A percentile compares a stretch with the other conserved stretches of the same genome.
Evolutionary conservation across 1,140 invertebrate species (phyloP).

Genomic region (Saccostrea cuccullata): DNA sequence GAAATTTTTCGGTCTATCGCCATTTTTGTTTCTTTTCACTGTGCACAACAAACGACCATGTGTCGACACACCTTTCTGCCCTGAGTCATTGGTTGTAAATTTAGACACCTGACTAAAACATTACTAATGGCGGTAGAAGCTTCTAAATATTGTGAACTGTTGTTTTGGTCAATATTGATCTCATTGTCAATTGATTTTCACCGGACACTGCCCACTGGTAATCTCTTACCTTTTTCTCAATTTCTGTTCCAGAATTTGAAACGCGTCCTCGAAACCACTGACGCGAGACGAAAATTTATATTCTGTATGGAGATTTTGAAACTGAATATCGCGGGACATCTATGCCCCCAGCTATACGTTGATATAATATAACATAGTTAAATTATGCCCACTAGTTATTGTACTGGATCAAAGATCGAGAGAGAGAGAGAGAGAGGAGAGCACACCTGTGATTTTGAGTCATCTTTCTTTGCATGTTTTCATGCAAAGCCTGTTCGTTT

Average conservation of each 20-base stretch:
- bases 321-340: not conserved
- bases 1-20: slow-evolving; percentile 44
- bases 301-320: not conserved
- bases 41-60: not conserved
- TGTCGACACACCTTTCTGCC: slow-evolving; percentile 22
- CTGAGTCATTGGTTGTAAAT: not conserved
- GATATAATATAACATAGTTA: too few species aligned
- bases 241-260: not conserved
- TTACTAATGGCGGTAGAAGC: not conserved
- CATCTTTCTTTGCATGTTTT: not conserved
- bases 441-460: not conserved
- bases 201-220: not conserved
- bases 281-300: not conserved
- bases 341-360: not conserved
- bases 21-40: slow-evolving; percentile 28
- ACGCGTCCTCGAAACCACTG: not conserved
- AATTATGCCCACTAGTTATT: not conserved
- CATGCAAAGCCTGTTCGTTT: not conserved
- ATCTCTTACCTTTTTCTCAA: not conserved
- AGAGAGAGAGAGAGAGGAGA: not conserved
- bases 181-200: not conserved
- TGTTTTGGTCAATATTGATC: not conserved
- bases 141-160: not conserved
- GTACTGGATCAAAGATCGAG: not conserved
- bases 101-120: not conserved